These are phyloP conservation scores for Girardinus metallicus DNA, from an alignment of 2,797 vertebrate species.

Conservation along the genomic window DNA sequence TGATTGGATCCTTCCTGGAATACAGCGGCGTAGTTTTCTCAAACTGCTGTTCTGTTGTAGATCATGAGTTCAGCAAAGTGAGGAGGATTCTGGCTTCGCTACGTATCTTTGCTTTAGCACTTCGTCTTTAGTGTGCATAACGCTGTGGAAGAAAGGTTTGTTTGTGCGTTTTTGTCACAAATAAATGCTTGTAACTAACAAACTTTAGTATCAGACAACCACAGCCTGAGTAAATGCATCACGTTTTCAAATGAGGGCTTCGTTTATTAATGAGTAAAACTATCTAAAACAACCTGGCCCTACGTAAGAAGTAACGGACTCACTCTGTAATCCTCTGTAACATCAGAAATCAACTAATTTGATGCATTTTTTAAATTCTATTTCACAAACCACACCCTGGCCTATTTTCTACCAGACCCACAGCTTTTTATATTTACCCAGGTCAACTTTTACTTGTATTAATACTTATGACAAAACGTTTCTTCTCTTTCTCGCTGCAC, in stretches of 20 bases:
- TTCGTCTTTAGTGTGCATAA: neutral
- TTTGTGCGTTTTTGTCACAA: neutral
- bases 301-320: neutral
- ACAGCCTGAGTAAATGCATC: neutral
- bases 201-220: neutral
- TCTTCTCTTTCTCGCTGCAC: neutral
- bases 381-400: neutral
- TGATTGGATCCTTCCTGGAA: neutral
- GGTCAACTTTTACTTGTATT: neutral
- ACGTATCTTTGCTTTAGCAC: neutral
- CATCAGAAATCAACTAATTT: neutral
- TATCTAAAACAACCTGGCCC: neutral
- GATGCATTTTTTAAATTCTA: neutral
- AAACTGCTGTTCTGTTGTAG: neutral
- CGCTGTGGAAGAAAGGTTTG: neutral
- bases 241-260: neutral
- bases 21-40: neutral
- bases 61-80: neutral
- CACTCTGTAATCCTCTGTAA: neutral
- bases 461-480: neutral
- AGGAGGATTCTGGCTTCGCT: neutral
- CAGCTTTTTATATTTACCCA: neutral
- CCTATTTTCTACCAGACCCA: neutral
- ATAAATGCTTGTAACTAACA: neutral
- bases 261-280: neutral